phyloP scores from a whole-genome alignment of 2,797 vertebrate genomes.

The Halcyon leucocephala region DNA sequence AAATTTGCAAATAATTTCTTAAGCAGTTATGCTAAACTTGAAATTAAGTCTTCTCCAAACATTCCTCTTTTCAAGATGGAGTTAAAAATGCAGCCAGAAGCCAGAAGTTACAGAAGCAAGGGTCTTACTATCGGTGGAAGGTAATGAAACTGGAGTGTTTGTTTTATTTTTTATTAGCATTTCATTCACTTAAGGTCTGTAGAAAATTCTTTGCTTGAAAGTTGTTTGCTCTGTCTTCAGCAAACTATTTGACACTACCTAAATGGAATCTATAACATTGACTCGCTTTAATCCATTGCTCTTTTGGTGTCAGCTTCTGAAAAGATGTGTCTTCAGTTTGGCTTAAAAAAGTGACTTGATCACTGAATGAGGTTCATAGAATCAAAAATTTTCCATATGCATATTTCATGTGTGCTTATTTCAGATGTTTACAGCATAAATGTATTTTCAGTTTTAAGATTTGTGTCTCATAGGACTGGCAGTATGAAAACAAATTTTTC shows the following conservation, averaged over 20 bases:
- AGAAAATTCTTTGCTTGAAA: neutral
- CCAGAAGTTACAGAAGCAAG: neutral
- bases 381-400: neutral
- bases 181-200: neutral
- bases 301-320: neutral
- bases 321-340: neutral
- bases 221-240: neutral
- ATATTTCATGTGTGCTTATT: neutral
- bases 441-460: neutral
- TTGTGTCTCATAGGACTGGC: rapidly evolving
- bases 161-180: neutral
- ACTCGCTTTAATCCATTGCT: neutral
- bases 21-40: neutral
- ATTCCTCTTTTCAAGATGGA: neutral
- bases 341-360: neutral
- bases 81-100: neutral
- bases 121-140: neutral
- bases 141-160: neutral
- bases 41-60: neutral
- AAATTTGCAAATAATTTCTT: neutral
- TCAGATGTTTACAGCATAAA: neutral
- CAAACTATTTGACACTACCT: neutral
- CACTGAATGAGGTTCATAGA: neutral
- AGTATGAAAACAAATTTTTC: neutral
- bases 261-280: neutral